A percentile compares a stretch with the other conserved stretches of the same genome.
These are phyloP conservation scores for Pissodes strobi DNA, from an alignment of 1,140 invertebrate species.

Conservation along the genomic window DNA sequence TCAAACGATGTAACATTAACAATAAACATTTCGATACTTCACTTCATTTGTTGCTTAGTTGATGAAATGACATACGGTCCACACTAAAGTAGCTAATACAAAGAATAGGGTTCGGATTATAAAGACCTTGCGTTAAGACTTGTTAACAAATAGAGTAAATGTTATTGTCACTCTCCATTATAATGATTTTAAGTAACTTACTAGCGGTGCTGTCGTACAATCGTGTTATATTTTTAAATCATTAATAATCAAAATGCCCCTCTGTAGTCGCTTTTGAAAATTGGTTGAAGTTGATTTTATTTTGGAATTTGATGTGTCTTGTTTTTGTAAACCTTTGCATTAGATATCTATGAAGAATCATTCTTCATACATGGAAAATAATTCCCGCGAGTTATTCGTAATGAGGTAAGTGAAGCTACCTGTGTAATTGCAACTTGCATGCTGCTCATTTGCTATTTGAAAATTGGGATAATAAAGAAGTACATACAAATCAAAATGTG, in stretches of 20 bases:
- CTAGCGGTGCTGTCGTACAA: slow-evolving; percentile 16
- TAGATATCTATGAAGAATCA: not conserved
- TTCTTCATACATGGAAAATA: not conserved
- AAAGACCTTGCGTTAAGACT: slow-evolving; percentile 38
- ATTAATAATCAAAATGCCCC: slow-evolving; percentile 27
- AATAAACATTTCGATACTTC: too few species aligned
- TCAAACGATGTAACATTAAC: too few species aligned
- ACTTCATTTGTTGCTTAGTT: slow-evolving; percentile 11
- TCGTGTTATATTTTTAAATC: slow-evolving; percentile 23
- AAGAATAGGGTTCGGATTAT: slow-evolving; percentile 38
- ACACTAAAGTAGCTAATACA: slow-evolving; percentile 32
- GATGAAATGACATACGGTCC: slow-evolving; percentile 25
- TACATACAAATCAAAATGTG: too few species aligned
- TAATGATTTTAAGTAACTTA: slow-evolving; percentile 37
- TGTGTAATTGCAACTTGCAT: too few species aligned
- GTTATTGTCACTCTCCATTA: slow-evolving; percentile 38
- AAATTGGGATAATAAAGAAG: too few species aligned
- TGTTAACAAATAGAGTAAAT: slow-evolving; percentile 40
- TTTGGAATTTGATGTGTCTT: not conserved
- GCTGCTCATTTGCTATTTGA: too few species aligned
- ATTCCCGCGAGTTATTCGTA: not conserved
- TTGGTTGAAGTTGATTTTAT: not conserved
- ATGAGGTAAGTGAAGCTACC: slow-evolving; percentile 35
- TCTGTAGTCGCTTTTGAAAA: slow-evolving; percentile 3
- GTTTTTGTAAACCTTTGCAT: not conserved